Conservation (phyloP, 2,797 vertebrate species). For the Pantherophis vulpinus region DNA sequence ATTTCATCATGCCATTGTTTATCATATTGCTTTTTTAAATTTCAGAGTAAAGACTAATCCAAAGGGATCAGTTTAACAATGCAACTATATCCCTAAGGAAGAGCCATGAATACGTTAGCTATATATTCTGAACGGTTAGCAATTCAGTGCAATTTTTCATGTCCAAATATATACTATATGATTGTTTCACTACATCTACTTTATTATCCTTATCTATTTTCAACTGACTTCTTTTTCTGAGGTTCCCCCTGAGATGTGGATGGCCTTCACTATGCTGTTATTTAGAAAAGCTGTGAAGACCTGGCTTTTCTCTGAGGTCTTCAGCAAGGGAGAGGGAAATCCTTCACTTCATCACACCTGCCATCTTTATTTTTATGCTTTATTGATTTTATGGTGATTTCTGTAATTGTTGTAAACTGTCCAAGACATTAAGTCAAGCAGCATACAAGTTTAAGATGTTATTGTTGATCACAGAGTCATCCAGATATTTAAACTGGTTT, state of each 20-base stretch:
- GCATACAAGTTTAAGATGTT: background rate
- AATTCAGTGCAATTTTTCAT: conserved; percentile 46
- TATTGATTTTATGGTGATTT: background rate
- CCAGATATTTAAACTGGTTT: background rate
- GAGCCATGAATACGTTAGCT: conserved; percentile 51
- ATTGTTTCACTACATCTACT: conserved; percentile 26
- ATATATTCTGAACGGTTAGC: conserved; percentile 32
- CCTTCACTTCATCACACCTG: background rate
- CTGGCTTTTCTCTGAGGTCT: background rate
- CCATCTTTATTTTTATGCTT: background rate
- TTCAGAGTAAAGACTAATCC: conserved; percentile 59
- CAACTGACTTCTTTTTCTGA: background rate
- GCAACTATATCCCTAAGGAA: conserved; percentile 54
- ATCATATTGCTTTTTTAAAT: conserved; percentile 48
- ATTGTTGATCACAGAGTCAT: background rate
- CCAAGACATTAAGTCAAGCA: background rate
- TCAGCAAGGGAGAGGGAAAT: background rate
- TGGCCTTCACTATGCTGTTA: background rate
- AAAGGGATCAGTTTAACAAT: conserved; percentile 54
- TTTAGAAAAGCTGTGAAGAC: background rate
- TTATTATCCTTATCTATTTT: conserved; percentile 18
- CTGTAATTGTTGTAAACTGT: background rate
- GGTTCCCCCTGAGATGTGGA: background rate
- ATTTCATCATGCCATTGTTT: conserved; percentile 66
- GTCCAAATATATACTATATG: conserved; percentile 40